These are phyloP conservation scores for Mastomys natalensis DNA, from an alignment of 2,113 vertebrate genomes.

Conservation along the genomic window DNA sequence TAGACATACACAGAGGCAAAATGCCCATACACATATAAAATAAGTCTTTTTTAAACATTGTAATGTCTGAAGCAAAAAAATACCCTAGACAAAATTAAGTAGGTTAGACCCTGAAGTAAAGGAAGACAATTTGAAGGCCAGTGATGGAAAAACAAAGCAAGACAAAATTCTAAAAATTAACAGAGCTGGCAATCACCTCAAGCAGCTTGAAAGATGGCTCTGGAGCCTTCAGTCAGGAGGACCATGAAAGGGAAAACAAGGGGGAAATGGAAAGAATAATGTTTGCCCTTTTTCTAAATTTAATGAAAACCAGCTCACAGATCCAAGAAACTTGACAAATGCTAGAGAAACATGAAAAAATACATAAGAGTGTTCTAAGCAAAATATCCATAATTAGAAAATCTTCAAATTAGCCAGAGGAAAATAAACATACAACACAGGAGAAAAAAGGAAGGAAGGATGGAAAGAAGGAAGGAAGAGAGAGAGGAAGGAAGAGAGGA, in stretches of 20 bases:
- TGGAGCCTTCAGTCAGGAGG: background rate
- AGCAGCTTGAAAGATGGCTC: too few species aligned
- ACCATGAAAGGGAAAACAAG: background rate
- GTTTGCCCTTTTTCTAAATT: background rate
- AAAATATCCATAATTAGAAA: background rate
- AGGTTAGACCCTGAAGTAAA: background rate
- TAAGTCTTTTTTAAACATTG: background rate
- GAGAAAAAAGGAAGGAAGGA: background rate
- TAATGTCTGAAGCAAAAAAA: background rate
- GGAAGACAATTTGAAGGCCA: background rate
- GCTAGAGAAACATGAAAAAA: background rate
- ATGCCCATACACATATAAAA: background rate
- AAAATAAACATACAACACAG: background rate
- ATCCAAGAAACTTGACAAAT: background rate
- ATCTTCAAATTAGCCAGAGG: background rate
- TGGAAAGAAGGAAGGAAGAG: background rate
- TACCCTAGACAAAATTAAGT: background rate
- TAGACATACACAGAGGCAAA: background rate
- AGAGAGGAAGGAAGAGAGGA: background rate
- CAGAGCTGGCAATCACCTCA: background rate
- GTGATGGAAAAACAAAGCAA: background rate
- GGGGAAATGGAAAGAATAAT: background rate
- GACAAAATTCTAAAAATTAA: background rate
- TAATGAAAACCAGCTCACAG: background rate
- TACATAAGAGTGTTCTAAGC: background rate